These are phyloP conservation scores for Choristoneura rosaceana DNA, from an alignment of 2,888 invertebrate genomes.

Conservation along the genomic window DNA sequence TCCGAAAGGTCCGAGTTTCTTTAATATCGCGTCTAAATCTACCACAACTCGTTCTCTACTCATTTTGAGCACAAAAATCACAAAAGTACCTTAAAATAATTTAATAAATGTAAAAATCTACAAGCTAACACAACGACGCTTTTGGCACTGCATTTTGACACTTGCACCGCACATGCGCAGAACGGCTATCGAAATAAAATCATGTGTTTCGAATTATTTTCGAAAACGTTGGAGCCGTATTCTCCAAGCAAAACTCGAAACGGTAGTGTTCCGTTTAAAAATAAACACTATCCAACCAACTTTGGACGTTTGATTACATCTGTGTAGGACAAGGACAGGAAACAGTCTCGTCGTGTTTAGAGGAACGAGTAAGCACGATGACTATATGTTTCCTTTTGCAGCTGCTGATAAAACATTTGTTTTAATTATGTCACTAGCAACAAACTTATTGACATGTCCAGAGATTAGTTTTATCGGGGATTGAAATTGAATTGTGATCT, in stretches of 20 bases:
- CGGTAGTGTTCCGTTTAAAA: constrained; percentile 33
- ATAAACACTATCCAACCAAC: constrained; percentile 32
- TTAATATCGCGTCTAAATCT: constrained; percentile 68
- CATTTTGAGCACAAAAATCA: constrained; percentile 59
- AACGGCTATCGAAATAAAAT: not conserved
- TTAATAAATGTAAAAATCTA: constrained; percentile 46
- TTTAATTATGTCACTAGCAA: constrained; percentile 11
- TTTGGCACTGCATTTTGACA: constrained; percentile 34
- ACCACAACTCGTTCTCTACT: constrained; percentile 53
- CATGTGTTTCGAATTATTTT: constrained; percentile 10
- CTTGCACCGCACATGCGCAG: constrained; percentile 27
- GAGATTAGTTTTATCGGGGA: constrained; percentile 22
- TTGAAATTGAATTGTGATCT: not conserved
- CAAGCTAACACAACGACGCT: constrained; percentile 16
- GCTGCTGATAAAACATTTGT: constrained; percentile 9
- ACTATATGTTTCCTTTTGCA: not conserved
- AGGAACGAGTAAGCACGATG: constrained; percentile 19
- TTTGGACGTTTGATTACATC: constrained; percentile 8
- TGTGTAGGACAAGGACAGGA: constrained; percentile 15
- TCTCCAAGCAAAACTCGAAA: constrained; percentile 24
- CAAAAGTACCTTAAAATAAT: constrained; percentile 42
- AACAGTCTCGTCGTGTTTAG: not conserved
- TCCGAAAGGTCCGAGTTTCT: constrained; percentile 75
- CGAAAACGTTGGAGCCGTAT: constrained; percentile 8
- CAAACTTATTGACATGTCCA: constrained; percentile 5